Conservation (phyloP, 2,113 vertebrate species). For the Lasiurus borealis region DNA sequence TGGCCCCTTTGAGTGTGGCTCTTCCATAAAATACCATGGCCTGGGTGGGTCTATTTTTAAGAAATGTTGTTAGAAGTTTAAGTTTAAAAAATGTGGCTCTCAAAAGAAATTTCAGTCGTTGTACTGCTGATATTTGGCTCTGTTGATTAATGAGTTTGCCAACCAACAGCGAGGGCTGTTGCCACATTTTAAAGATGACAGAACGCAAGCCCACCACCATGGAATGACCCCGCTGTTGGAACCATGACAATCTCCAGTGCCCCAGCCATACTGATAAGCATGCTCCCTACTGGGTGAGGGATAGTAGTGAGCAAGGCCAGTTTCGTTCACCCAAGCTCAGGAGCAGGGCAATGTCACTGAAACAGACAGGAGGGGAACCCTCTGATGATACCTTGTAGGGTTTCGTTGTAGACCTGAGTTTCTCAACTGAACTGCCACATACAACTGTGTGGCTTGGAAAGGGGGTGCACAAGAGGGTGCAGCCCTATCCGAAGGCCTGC, state of each 20-base stretch:
- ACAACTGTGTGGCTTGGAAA: not conserved
- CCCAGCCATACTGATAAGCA: not conserved
- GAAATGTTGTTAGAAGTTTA: too few relatives aligned
- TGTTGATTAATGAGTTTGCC: too few relatives aligned
- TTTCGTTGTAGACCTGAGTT: not conserved
- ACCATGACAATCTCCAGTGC: not conserved
- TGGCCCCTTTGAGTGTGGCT: too few relatives aligned
- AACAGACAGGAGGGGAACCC: not conserved
- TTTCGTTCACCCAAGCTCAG: not conserved
- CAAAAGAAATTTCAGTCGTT: too few relatives aligned
- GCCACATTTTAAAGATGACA: not conserved
- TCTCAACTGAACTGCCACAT: not conserved
- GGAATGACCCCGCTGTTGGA: not conserved
- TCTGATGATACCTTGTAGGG: not conserved
- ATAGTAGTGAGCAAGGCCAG: not conserved
- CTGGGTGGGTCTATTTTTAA: too few relatives aligned
- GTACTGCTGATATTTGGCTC: too few relatives aligned
- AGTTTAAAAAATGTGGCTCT: too few relatives aligned
- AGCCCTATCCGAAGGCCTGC: not conserved
- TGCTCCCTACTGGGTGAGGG: accelerated
- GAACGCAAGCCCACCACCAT: not conserved
- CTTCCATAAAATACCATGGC: too few relatives aligned
- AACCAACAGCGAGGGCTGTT: too few relatives aligned
- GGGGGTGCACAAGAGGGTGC: not conserved
- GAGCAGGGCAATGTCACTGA: not conserved